These are phyloP conservation scores for Pempheris klunzingeri DNA, from an alignment of 2,797 vertebrate species.

Conservation along the genomic window DNA sequence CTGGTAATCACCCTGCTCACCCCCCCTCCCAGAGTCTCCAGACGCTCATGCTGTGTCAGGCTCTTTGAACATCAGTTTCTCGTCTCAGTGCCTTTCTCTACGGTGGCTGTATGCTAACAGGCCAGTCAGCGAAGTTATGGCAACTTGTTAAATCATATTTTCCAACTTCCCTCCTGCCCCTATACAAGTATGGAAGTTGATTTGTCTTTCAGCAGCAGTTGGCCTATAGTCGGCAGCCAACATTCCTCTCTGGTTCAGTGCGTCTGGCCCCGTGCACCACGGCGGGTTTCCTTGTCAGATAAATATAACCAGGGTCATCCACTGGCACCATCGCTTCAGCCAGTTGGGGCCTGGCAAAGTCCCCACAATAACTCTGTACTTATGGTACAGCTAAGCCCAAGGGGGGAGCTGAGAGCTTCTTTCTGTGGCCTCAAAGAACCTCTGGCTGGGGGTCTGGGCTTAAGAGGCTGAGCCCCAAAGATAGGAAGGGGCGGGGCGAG, in stretches of 20 bases:
- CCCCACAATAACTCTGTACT: constrained; percentile 81
- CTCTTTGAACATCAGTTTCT: constrained; percentile 83
- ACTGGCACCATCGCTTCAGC: constrained; percentile 71
- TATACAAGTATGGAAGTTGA: constrained; percentile 44
- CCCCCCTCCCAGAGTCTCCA: constrained; percentile 68
- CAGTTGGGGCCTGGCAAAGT: constrained; percentile 76
- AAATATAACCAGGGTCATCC: constrained; percentile 86
- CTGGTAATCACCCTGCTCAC: constrained; percentile 82
- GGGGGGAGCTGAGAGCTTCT: constrained; percentile 51
- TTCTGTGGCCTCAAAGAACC: constrained; percentile 82
- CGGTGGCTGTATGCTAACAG: constrained; percentile 39
- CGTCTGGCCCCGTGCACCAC: constrained; percentile 66
- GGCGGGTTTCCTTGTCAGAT: constrained; percentile 84
- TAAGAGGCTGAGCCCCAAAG: constrained; percentile 79
- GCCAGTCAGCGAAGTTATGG: constrained; percentile 36
- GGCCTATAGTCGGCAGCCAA: constrained; percentile 52
- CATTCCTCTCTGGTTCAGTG: constrained; percentile 75
- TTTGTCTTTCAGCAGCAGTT: constrained; percentile 73
- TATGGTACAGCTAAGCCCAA: constrained; percentile 77
- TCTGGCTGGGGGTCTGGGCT: constrained; percentile 76
- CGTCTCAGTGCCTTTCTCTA: constrained; percentile 56
- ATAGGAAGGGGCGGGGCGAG: constrained; percentile 52
- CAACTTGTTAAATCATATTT: constrained; percentile 60
- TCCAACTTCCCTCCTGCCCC: constrained; percentile 54
- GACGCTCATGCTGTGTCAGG: constrained; percentile 85